Base-by-base conservation (phyloP, 2,888 invertebrate species). In the Metellina segmentata region DNA sequence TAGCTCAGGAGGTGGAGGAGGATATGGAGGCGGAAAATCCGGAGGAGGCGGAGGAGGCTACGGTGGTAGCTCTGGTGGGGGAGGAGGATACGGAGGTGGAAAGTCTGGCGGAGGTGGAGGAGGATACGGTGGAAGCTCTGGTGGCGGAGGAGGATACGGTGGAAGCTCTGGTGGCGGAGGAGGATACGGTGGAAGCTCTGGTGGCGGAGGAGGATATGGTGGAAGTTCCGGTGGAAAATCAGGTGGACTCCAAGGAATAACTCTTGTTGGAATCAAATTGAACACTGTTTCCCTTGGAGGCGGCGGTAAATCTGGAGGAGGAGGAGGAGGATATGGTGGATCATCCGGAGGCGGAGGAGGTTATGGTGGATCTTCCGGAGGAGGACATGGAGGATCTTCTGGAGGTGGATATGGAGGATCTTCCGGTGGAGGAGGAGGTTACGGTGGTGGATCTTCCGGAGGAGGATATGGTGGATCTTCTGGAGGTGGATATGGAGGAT, bases 191-290 rank as follows among this genome's bases (percentile, higher is more conserved):
- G 94, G 96, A 48, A 19, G 77, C 77, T 74, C 79, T 96, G 0
- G 81, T 6, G 51, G 91, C 48, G 69, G 97, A 97, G 94, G 97
- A 97, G 82, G 96, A 96, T 94, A 97, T 97, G 83, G 78, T 19
- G 85, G 85, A 71, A 9, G 92, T 85, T 69, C 74, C 53, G 85
- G 90, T n/a, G 90, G 90, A 13, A 78, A 79, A 16, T 53, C 49
- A 53, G 70, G 51, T 6, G 88, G 78, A 19, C 61, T 92, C 11
- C 92, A 90, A 79, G 92, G 92, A 74, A 90, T 92, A 11, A 90
- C 90, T 9, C 87, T 92, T 16, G 90, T 90, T 71, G 92, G 92
- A 69, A 90, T 92, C 69, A 90, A 90, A 85, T 34, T 92, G 61
- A 90, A 90, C 81, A 92, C 92, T 5, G 92, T 92, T n/a, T 69